A percentile compares a stretch with the other conserved stretches of the same genome.
Evolutionary conservation across 2,797 vertebrate species (phyloP).

Genomic region (Syndactyla subalaris): DNA sequence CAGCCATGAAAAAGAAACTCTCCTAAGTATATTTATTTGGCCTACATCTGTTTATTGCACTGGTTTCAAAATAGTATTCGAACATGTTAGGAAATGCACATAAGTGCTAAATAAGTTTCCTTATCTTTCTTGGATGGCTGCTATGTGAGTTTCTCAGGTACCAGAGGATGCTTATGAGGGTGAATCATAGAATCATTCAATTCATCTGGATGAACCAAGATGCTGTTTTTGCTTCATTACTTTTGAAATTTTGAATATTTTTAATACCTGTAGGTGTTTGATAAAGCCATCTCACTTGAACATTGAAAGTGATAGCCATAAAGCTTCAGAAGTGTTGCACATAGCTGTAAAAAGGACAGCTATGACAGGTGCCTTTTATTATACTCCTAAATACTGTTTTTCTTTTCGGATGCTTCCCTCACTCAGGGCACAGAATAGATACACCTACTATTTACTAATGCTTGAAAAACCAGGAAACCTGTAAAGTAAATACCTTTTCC

Average conservation of each 20-base stretch:
- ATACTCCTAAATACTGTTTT: background rate
- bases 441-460: background rate
- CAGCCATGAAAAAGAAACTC: background rate
- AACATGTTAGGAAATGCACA: background rate
- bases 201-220: background rate
- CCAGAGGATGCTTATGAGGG: background rate
- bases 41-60: background rate
- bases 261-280: background rate
- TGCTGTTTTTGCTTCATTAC: background rate
- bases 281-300: background rate
- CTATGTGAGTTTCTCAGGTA: background rate
- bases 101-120: background rate
- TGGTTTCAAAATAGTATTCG: background rate
- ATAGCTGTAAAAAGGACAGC: background rate
- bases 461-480: rapidly evolving
- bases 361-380: background rate
- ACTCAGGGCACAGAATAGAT: rapidly evolving
- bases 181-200: background rate
- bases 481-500: rapidly evolving
- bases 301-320: background rate
- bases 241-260: background rate
- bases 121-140: background rate
- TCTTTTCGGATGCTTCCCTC: rapidly evolving
- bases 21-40: background rate
- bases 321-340: background rate